Conservation (phyloP, 2,113 vertebrate genomes). For the Saccopteryx bilineata region DNA sequence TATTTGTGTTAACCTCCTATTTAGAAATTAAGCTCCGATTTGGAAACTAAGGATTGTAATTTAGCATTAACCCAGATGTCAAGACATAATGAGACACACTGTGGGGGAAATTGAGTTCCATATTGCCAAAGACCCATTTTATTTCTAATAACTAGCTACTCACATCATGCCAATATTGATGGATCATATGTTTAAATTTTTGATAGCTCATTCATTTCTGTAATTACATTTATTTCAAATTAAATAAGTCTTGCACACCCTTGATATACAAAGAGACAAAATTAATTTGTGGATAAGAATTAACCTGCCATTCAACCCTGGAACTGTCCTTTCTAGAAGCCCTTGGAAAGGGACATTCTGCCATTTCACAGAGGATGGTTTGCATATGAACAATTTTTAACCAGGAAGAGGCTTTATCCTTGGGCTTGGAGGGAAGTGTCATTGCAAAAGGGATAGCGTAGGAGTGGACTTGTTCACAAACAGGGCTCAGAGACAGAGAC, state of each 20-base stretch:
- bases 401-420: not conserved
- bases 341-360: slow-evolving; percentile 78
- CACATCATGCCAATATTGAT: slow-evolving; percentile 91
- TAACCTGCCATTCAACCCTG: slow-evolving; percentile 88
- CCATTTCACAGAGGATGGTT: slow-evolving; percentile 59
- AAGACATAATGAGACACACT: slow-evolving; percentile 91
- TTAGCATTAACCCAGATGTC: slow-evolving; percentile 91
- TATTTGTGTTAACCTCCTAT: slow-evolving; percentile 89
- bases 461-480: not conserved
- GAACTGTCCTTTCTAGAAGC: slow-evolving; percentile 85
- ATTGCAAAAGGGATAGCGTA: not conserved
- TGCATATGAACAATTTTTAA: slow-evolving; percentile 20
- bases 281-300: slow-evolving; percentile 93
- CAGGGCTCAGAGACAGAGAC: not conserved
- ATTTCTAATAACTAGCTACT: slow-evolving; percentile 91
- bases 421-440: not conserved
- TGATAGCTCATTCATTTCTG: slow-evolving; percentile 96
- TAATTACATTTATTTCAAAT: slow-evolving; percentile 94
- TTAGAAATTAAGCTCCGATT: slow-evolving; percentile 90
- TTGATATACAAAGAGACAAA: slow-evolving; percentile 91
- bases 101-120: slow-evolving; percentile 90
- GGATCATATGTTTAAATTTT: slow-evolving; percentile 92
- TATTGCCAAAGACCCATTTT: slow-evolving; percentile 90
- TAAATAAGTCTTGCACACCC: slow-evolving; percentile 90
- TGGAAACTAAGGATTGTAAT: slow-evolving; percentile 91